Percentiles rank a stretch among this genome's conserved stretches.
Conservation (phyloP, 2,797 vertebrate genomes). For the Sebastes steindachneri region DNA sequence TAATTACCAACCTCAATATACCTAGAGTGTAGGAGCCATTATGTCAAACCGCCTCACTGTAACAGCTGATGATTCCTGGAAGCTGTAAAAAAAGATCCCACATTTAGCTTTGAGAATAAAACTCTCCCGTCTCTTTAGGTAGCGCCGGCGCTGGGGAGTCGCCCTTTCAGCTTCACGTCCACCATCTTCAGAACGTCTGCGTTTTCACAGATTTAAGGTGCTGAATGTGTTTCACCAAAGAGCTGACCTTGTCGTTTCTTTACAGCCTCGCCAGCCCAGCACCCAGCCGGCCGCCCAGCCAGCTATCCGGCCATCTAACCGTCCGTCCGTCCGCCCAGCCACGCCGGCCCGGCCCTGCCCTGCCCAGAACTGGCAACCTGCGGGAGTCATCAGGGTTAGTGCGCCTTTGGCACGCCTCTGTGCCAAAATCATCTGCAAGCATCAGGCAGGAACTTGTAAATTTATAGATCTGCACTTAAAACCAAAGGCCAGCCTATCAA, state of each 20-base stretch:
- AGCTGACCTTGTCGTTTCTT: conserved; percentile 79
- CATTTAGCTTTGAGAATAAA: conserved; percentile 14
- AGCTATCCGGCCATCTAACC: not conserved
- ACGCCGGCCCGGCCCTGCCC: conserved; percentile 30
- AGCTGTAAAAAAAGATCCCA: not conserved
- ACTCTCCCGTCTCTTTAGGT: not conserved
- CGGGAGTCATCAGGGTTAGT: conserved; percentile 83
- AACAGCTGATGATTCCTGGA: conserved; percentile 27
- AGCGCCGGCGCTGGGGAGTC: not conserved
- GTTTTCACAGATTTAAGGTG: conserved; percentile 49
- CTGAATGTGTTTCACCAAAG: conserved; percentile 64
- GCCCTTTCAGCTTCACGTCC: not conserved
- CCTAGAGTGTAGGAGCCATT: conserved; percentile 44
- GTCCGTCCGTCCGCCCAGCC: not conserved
- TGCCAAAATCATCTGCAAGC: conserved; percentile 61
- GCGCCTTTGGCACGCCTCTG: conserved; percentile 68
- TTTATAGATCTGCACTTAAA: conserved; percentile 70
- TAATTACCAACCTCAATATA: conserved; percentile 65
- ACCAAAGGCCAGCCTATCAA: conserved; percentile 58
- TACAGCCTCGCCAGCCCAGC: conserved; percentile 57
- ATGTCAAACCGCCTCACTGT: conserved; percentile 36
- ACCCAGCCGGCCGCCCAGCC: not conserved
- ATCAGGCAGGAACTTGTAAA: conserved; percentile 58
- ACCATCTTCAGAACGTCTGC: conserved; percentile 39
- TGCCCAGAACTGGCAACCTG: conserved; percentile 64